Conservation (phyloP, 2,113 vertebrate genomes). For the Podocnemis expansa region DNA sequence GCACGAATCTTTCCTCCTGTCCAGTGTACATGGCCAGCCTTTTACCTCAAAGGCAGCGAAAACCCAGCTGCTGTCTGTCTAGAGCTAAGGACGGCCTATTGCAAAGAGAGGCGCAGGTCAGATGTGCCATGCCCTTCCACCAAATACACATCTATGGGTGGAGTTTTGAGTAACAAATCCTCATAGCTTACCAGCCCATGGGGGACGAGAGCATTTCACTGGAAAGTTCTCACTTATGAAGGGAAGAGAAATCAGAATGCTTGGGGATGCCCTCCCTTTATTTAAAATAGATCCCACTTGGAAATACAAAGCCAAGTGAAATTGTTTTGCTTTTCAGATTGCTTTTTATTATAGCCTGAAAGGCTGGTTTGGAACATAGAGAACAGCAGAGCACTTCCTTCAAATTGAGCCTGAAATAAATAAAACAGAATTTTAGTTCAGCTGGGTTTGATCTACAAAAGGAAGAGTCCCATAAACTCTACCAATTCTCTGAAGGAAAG, state of each 20-base stretch:
- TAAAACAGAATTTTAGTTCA: slow-evolving; percentile 52
- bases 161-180: neutral
- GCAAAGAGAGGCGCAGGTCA: neutral
- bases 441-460: slow-evolving; percentile 19
- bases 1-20: neutral
- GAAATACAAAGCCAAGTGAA: slow-evolving; percentile 10
- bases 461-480: slow-evolving; percentile 49
- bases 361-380: slow-evolving; percentile 10
- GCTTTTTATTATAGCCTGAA: slow-evolving; percentile 17
- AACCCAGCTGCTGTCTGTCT: neutral
- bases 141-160: neutral
- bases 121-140: no score
- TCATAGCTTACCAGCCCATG: neutral
- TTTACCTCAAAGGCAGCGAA: neutral
- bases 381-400: slow-evolving; percentile 34
- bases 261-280: neutral
- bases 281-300: neutral
- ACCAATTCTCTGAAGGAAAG: slow-evolving; percentile 66
- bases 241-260: neutral
- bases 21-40: neutral
- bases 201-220: neutral
- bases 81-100: neutral
- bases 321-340: slow-evolving; percentile 28
- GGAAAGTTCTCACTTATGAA: neutral
- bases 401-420: slow-evolving; percentile 6